Evolutionary conservation across 2,888 invertebrate genomes (phyloP).

Genomic region (Holacanthella duospinosa): DNA sequence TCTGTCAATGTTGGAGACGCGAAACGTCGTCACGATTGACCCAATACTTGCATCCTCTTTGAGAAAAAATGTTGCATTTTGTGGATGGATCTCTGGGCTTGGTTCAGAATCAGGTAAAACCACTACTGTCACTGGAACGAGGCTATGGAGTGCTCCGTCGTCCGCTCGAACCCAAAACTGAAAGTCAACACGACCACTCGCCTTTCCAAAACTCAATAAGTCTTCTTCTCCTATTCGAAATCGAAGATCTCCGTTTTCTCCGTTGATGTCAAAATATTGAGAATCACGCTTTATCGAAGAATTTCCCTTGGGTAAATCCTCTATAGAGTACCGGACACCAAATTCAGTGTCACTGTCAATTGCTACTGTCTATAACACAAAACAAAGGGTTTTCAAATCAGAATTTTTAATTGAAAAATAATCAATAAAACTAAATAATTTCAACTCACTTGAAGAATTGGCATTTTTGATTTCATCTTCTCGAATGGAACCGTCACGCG

Average conservation of each 20-base stretch:
- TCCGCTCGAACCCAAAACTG: conserved; percentile 36
- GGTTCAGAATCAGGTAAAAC: conserved; percentile 32
- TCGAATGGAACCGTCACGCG: conserved; percentile 41
- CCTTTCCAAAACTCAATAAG: conserved; percentile 30
- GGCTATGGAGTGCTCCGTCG: conserved; percentile 34
- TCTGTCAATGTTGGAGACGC: conserved; percentile 44
- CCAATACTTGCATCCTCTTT: conserved; percentile 43
- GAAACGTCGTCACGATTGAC: conserved; percentile 42
- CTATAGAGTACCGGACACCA: conserved; percentile 64
- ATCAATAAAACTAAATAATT: not conserved
- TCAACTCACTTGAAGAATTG: conserved; percentile 35
- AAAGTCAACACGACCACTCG: conserved; percentile 29
- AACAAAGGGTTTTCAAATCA: conserved; percentile 5
- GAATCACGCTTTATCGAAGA: conserved; percentile 47
- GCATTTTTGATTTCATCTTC: conserved; percentile 31
- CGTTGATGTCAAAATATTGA: conserved; percentile 63
- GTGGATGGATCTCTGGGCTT: conserved; percentile 35
- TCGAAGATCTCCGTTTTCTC: conserved; percentile 61
- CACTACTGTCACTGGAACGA: conserved; percentile 36
- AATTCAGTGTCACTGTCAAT: conserved; percentile 66
- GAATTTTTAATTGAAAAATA: not conserved
- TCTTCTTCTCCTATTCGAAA: conserved; percentile 42
- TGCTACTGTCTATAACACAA: conserved; percentile 51
- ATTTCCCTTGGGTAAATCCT: conserved; percentile 52
- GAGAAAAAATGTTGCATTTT: conserved; percentile 36